These are phyloP conservation scores for Sphaerophoria taeniata DNA, from an alignment of 2,888 invertebrate genomes.

Conservation along the genomic window DNA sequence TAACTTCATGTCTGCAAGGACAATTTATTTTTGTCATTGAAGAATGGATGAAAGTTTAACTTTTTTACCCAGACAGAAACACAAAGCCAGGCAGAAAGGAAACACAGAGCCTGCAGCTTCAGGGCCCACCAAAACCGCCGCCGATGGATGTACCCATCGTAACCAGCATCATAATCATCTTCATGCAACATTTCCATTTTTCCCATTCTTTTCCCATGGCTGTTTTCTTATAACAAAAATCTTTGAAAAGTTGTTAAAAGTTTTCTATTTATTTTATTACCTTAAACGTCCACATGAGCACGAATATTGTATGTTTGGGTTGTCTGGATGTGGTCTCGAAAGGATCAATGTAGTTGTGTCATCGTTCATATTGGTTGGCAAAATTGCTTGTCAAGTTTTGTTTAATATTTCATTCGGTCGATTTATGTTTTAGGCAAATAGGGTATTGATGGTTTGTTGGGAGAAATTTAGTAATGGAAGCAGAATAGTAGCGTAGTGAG, in stretches of 20 bases:
- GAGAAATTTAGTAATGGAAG: neutral
- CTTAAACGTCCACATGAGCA: slow-evolving; percentile 15
- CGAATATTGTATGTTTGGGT: slow-evolving; percentile 26
- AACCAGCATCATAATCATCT: slow-evolving; percentile 12
- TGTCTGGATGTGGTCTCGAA: neutral
- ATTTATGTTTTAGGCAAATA: slow-evolving; percentile 10
- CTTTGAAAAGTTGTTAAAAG: slow-evolving; percentile 48
- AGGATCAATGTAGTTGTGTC: slow-evolving; percentile 13
- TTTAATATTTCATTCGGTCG: slow-evolving; percentile 14
- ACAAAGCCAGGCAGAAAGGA: slow-evolving; percentile 13
- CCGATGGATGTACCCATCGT: neutral
- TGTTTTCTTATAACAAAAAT: slow-evolving; percentile 46
- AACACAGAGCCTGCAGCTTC: neutral
- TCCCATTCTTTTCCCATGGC: slow-evolving; percentile 17
- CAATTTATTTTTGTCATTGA: slow-evolving; percentile 28
- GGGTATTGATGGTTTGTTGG: neutral
- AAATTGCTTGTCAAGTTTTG: slow-evolving; percentile 38
- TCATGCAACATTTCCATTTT: neutral
- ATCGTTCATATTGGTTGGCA: slow-evolving; percentile 14
- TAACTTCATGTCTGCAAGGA: slow-evolving; percentile 23
- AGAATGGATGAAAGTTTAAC: slow-evolving; percentile 27
- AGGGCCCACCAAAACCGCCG: neutral
- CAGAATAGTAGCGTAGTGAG: neutral
- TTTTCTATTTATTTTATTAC: slow-evolving; percentile 61
- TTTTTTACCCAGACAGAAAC: neutral